These are phyloP conservation scores for Notarius quadriscutis DNA, from an alignment of 2,113 vertebrate species.

Conservation along the genomic window DNA sequence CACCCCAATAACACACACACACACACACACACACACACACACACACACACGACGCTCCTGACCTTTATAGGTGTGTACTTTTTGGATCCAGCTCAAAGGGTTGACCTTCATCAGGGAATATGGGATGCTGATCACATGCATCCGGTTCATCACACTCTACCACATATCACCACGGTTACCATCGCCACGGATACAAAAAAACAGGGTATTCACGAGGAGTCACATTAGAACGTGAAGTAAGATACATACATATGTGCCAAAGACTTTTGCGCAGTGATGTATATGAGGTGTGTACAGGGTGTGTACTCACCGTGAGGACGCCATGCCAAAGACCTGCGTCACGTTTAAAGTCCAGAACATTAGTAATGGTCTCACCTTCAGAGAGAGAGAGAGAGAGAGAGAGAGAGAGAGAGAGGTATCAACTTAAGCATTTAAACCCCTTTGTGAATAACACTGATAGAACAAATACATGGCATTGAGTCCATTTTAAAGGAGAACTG, in stretches of 20 bases:
- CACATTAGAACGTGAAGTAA: neutral
- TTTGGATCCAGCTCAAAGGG: conserved; percentile 97
- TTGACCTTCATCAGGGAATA: conserved; percentile 98
- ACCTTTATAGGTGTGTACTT: conserved; percentile 94
- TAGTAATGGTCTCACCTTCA: conserved; percentile 89
- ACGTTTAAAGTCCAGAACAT: conserved; percentile 96
- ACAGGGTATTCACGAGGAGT: neutral
- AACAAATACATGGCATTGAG: neutral
- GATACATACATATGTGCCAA: neutral
- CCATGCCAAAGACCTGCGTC: conserved; percentile 96
- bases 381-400: conserved; percentile 46
- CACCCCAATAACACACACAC: neutral
- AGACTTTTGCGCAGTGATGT: no score
- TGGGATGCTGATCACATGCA: conserved; percentile 94
- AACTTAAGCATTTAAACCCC: neutral
- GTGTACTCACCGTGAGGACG: conserved; percentile 84
- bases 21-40: conserved; percentile 28
- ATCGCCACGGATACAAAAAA: conserved; percentile 9
- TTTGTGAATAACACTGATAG: neutral
- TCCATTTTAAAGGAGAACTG: neutral
- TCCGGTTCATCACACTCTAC: conserved; percentile 92
- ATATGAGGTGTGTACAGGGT: neutral
- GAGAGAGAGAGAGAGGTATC: neutral
- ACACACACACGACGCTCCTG: conserved; percentile 27
- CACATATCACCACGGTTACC: conserved; percentile 22